Conservation (phyloP, 2,113 vertebrate species). For the Eubucco bourcierii region DNA sequence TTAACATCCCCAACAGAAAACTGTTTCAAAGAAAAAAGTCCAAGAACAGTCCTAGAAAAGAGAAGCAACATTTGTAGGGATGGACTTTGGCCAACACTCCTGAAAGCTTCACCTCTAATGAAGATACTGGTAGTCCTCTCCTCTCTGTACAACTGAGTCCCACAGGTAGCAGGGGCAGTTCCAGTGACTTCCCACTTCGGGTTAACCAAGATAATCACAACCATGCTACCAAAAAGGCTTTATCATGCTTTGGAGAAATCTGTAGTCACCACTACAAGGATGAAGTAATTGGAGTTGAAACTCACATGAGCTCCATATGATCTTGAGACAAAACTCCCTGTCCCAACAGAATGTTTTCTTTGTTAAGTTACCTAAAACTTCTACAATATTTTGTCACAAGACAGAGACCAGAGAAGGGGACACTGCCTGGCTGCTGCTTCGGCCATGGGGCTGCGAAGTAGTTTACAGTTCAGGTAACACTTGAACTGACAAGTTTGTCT, state of each 20-base stretch:
- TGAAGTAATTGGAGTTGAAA: background rate
- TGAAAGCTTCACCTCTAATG: background rate
- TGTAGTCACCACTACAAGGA: background rate
- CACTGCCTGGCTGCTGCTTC: background rate
- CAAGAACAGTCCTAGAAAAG: background rate
- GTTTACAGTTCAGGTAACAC: background rate
- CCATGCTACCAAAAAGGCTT: background rate
- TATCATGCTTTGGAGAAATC: background rate
- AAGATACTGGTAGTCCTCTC: background rate
- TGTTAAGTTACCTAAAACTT: background rate
- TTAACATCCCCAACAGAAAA: background rate
- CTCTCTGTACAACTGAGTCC: background rate
- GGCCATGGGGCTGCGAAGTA: background rate
- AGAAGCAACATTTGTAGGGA: background rate
- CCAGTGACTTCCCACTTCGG: background rate
- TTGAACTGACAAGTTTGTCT: background rate
- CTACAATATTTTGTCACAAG: background rate
- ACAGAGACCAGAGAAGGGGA: background rate
- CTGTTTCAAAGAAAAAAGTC: background rate
- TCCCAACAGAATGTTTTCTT: background rate
- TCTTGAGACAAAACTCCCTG: background rate
- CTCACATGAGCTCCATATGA: accelerated
- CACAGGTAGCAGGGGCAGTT: background rate
- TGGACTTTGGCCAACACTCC: background rate
- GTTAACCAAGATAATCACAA: background rate